Conservation (phyloP, 2,113 vertebrate species). For the Diphyllodes magnificus region DNA sequence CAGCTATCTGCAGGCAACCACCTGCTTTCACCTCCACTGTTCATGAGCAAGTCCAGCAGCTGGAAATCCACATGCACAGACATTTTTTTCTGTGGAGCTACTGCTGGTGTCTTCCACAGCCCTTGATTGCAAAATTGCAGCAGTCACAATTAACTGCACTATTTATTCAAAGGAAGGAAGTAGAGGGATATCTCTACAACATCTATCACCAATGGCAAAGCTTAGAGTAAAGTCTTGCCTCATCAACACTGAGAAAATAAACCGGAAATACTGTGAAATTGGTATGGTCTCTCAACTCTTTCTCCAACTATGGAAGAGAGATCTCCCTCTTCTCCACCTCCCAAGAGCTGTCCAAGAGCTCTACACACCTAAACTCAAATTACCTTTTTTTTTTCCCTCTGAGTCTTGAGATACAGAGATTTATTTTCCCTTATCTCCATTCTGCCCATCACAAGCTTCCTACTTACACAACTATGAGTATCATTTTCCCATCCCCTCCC, state of each 20-base stretch:
- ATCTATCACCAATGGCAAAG: neutral
- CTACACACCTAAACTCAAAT: neutral
- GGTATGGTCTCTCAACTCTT: neutral
- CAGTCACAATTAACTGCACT: neutral
- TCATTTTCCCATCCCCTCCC: neutral
- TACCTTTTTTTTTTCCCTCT: fast-evolving
- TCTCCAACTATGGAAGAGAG: neutral
- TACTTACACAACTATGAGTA: neutral
- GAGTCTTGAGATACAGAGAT: neutral
- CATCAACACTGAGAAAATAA: neutral
- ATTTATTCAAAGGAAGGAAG: neutral
- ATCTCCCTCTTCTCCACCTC: neutral
- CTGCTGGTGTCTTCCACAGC: neutral
- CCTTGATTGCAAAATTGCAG: fast-evolving
- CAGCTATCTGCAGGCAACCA: neutral
- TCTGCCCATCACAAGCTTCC: neutral
- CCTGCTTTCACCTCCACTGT: neutral
- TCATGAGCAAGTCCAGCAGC: neutral
- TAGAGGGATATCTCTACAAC: neutral
- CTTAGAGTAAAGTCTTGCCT: neutral
- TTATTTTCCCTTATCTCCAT: neutral
- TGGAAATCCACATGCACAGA: neutral
- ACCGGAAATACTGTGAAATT: neutral
- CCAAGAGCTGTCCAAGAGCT: neutral
- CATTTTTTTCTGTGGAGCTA: neutral